Percentiles rank a stretch among this genome's conserved stretches.
Conservation (phyloP, 2,888 invertebrate genomes). For the Deroplatys truncata region DNA sequence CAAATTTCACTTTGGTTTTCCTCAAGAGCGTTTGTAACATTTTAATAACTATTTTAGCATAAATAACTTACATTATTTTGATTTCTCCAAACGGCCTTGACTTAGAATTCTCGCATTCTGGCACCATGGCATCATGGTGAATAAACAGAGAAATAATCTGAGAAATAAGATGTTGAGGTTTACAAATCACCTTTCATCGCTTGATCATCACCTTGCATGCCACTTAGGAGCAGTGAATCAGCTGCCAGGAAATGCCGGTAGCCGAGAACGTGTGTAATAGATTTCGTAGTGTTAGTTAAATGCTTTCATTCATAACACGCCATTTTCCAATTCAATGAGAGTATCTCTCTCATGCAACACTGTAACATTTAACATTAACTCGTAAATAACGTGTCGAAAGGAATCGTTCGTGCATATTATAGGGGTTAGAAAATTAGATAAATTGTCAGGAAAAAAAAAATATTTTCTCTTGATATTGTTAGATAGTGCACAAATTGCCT, state of each 20-base stretch:
- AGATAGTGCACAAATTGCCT: no score
- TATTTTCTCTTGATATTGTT: no score
- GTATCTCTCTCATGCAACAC: background rate
- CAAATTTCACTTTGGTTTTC: no score
- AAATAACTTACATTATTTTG: no score
- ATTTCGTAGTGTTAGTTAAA: background rate
- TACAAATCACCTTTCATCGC: background rate
- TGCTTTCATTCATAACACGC: background rate
- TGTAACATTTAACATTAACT: background rate
- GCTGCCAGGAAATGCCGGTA: conserved; percentile 6
- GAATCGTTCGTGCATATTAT: background rate
- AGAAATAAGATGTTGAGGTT: background rate
- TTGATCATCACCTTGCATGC: conserved; percentile 17
- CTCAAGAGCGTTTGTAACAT: no score
- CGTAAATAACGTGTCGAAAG: background rate
- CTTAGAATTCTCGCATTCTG: background rate
- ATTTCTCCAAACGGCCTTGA: no score
- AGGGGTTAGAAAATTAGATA: no score
- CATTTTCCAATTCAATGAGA: background rate
- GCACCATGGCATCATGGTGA: background rate
- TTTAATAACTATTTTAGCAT: no score
- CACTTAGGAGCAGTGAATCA: background rate
- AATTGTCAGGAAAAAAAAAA: no score
- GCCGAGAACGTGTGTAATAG: background rate
- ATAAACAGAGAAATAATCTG: background rate